phyloP scores from a whole-genome alignment of 2,888 invertebrate genomes.

The Ennomos fuscantarius region DNA sequence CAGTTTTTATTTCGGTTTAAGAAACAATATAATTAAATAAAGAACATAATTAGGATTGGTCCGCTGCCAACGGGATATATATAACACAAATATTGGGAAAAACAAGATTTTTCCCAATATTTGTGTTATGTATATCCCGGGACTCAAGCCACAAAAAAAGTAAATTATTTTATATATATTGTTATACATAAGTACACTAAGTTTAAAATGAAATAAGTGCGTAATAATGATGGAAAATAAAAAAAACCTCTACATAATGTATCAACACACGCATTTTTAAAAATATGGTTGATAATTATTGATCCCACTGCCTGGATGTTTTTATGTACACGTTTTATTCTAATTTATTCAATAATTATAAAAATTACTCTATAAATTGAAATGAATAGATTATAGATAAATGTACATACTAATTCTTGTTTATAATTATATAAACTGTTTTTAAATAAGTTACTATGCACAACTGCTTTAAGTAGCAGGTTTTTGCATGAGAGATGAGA shows the following conservation, averaged over 20 bases:
- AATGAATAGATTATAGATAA: too few relatives aligned
- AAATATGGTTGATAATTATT: conserved; percentile 14
- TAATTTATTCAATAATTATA: conserved; percentile 1
- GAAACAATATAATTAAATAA: too few relatives aligned
- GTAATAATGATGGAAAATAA: conserved; percentile 2
- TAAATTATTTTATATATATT: neutral
- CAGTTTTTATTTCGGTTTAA: conserved; percentile 1
- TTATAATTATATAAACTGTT: too few relatives aligned
- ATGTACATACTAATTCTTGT: neutral
- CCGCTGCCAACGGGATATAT: conserved; percentile 3
- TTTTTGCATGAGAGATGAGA: too few relatives aligned
- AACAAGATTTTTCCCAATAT: neutral
- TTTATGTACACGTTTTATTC: conserved; percentile 10
- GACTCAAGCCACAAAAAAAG: too few relatives aligned
- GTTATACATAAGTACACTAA: neutral
- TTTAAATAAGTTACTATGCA: too few relatives aligned
- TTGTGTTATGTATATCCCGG: neutral
- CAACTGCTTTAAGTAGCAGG: too few relatives aligned
- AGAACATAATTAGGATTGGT: conserved; percentile 10
- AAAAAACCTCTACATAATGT: neutral
- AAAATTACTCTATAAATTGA: too few relatives aligned
- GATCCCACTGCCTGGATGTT: conserved; percentile 17
- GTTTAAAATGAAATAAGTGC: conserved; percentile 5
- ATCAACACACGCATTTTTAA: conserved; percentile 5
- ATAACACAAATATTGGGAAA: neutral